phyloP scores from a whole-genome alignment of 1,140 invertebrate species.

The Onthophagus taurus region DNA sequence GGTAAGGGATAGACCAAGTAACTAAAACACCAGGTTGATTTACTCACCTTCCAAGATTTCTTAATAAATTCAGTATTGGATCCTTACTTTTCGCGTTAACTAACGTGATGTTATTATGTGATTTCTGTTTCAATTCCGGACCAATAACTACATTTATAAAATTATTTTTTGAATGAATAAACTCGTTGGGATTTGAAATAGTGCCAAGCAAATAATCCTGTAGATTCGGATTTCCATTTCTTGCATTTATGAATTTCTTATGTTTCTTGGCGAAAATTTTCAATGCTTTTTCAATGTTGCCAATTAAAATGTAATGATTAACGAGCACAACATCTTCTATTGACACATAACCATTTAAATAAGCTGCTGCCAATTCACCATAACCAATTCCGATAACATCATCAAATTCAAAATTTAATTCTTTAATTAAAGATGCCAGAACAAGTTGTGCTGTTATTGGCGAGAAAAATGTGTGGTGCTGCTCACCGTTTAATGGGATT shows the following conservation, averaged over 20 bases:
- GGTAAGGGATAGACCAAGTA: background rate
- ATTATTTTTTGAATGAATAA: slow-evolving; percentile 22
- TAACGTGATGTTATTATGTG: background rate
- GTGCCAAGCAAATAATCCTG: background rate
- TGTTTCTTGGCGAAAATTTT: background rate
- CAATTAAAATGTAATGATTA: background rate
- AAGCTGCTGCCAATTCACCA: slow-evolving; percentile 71
- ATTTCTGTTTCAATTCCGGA: background rate
- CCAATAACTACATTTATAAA: slow-evolving; percentile 5
- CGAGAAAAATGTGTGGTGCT: slow-evolving; percentile 57
- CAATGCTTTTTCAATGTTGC: slow-evolving; percentile 9
- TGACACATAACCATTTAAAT: slow-evolving; percentile 77
- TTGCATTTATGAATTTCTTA: background rate
- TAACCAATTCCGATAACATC: slow-evolving; percentile 73
- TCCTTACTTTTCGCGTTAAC: background rate
- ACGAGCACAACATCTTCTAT: slow-evolving; percentile 50
- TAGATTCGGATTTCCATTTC: background rate
- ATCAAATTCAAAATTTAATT: slow-evolving; percentile 57
- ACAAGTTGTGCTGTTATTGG: slow-evolving; percentile 72
- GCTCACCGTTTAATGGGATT: slow-evolving; percentile 46
- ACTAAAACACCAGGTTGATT: no score
- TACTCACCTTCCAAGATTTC: slow-evolving; percentile 2
- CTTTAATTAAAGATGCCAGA: slow-evolving; percentile 59
- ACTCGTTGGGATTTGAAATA: background rate
- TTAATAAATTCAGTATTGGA: background rate